phyloP scores from a whole-genome alignment of 2,797 vertebrate species.

The Peromyscus attwateri region DNA sequence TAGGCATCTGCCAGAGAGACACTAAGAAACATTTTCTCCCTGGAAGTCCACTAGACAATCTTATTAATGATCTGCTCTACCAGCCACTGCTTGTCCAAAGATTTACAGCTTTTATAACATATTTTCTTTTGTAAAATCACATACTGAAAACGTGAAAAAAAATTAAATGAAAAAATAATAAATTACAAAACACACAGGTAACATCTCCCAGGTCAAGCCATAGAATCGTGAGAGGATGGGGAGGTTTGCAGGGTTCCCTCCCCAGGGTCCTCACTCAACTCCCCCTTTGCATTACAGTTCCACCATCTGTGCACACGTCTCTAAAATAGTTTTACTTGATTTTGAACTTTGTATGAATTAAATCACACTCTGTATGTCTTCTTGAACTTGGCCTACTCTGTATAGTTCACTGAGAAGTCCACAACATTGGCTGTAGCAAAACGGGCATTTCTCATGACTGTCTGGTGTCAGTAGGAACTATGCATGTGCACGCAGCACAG shows the following conservation, averaged over 20 bases:
- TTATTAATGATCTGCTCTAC: slow-evolving; percentile 43
- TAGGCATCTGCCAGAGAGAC: slow-evolving; percentile 30
- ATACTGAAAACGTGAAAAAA: background rate
- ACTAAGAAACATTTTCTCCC: slow-evolving; percentile 5
- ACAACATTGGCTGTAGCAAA: background rate
- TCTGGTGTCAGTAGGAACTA: background rate
- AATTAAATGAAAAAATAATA: background rate
- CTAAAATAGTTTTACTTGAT: background rate
- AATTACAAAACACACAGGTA: background rate
- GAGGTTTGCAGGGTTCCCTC: background rate
- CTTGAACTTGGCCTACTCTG: background rate
- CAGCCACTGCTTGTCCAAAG: slow-evolving; percentile 33
- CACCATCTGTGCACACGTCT: background rate
- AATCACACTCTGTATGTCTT: background rate
- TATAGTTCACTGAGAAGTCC: background rate
- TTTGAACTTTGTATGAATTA: background rate
- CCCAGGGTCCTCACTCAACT: background rate
- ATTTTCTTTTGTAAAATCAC: background rate
- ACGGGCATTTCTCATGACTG: background rate
- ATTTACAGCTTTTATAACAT: background rate
- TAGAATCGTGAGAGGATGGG: background rate
- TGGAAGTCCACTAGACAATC: slow-evolving; percentile 45
- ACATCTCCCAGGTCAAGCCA: background rate
- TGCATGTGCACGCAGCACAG: background rate
- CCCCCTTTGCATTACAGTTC: background rate